Base-by-base conservation (phyloP, 2,113 vertebrate genomes). In the Smithornis capensis region DNA sequence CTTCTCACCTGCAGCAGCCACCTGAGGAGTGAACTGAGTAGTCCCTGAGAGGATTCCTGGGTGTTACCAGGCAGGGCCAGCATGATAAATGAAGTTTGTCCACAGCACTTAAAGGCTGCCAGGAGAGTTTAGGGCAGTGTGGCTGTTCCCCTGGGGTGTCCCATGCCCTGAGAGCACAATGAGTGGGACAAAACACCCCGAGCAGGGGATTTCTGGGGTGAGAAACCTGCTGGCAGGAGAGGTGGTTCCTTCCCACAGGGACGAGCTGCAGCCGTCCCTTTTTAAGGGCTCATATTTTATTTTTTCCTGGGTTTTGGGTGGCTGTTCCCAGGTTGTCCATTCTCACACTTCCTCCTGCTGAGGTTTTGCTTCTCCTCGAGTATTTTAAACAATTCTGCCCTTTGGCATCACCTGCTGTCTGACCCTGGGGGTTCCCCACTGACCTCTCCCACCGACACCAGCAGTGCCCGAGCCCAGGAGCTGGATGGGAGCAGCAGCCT, bases 401-500 rank as follows among this genome's bases (percentile, higher is more conserved):
- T 31, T 45, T 25, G 76, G 80, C 47, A 10, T 63, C 35, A 8
- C 74, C 69, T 42, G 31, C 50, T 77, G 9, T 35, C 63, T n/a
- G 33, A 63, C 40, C 86, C 42, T 6, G 17, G n/a, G 55, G 9
- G 17, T 62, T 53, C 69, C 80, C 60, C 52, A 27, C 47, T 37
- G 56, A 12, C 29, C 1, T 4, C 45, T 65, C 49, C 71, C 1
- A 6, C 24, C 24, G 9, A 6, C 65, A 4, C 3, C 0, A 4
- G 40, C 62, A 70, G 74, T 23, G 8, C 63, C 67, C 4, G 0
- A 85, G 70, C 42, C 83, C 67, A 7, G 74, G 65, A 70, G 81
- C 88, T 44, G 78, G 40, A 17, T 9, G 22, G 59, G 47, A 95
- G 53, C 62, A 31, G n/a, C 45, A 55, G 74, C 93, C 19, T 31